These are phyloP conservation scores for Halcyon badia DNA, from an alignment of 2,797 vertebrate species.

Conservation along the genomic window DNA sequence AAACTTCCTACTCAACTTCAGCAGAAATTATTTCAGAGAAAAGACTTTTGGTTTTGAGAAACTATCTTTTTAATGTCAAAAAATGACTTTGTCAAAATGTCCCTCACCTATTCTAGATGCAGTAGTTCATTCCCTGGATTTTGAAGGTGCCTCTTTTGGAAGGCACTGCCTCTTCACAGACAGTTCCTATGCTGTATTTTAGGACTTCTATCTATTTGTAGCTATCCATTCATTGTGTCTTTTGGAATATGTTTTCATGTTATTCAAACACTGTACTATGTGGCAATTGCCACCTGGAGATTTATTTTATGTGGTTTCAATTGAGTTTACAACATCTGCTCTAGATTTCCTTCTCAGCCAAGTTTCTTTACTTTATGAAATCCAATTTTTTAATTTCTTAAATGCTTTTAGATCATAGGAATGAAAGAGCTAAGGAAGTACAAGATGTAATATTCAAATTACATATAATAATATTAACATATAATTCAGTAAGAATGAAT, in stretches of 20 bases:
- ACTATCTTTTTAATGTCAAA: not conserved
- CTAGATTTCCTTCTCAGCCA: not conserved
- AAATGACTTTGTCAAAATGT: not conserved
- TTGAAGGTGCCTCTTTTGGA: not conserved
- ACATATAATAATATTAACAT: not conserved
- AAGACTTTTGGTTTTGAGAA: not conserved
- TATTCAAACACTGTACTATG: not conserved
- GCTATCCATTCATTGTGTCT: not conserved
- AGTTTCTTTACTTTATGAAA: not conserved
- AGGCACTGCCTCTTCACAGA: not conserved
- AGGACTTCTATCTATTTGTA: not conserved
- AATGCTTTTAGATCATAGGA: slow-evolving; percentile 1
- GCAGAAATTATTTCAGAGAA: not conserved
- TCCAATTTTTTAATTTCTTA: slow-evolving; percentile 33
- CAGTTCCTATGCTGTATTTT: not conserved
- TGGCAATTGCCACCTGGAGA: not conserved
- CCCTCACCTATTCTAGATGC: not conserved
- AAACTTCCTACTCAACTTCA: not conserved
- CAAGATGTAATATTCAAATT: slow-evolving; percentile 7
- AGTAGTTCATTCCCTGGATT: not conserved
- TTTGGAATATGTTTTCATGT: not conserved
- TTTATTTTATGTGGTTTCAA: slow-evolving; percentile 17
- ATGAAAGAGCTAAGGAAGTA: not conserved
- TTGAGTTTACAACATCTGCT: not conserved
- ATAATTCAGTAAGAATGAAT: slow-evolving; percentile 15